phyloP scores from a whole-genome alignment of 2,888 invertebrate genomes.

The Platycnemis pennipes region DNA sequence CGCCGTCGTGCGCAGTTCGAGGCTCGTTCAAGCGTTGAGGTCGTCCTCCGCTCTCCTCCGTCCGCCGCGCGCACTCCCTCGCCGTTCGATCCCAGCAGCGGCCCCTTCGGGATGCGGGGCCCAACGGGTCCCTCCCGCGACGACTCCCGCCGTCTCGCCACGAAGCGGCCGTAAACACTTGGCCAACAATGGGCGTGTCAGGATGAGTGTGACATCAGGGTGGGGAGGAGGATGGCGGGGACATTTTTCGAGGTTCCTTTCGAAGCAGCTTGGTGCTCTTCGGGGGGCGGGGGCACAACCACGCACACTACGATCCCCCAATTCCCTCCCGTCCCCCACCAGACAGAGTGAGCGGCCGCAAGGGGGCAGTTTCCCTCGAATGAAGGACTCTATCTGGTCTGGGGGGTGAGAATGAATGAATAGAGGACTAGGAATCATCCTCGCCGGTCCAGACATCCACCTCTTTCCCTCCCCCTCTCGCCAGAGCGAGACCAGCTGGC shows the following conservation, averaged over 20 bases:
- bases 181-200: background rate
- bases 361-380: background rate
- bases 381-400: background rate
- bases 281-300: background rate
- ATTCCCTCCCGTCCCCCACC: background rate
- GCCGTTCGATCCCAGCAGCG: background rate
- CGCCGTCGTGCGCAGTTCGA: slow-evolving; percentile 37
- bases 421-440: slow-evolving; percentile 16
- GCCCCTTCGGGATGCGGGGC: background rate
- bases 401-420: background rate
- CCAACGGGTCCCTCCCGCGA: background rate
- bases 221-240: background rate
- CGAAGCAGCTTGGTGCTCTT: slow-evolving; percentile 13
- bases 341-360: background rate
- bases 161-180: slow-evolving; percentile 34
- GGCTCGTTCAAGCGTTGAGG: slow-evolving; percentile 42
- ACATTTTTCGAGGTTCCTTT: background rate
- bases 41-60: background rate
- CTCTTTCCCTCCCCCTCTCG: background rate
- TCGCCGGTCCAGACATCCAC: slow-evolving; percentile 33
- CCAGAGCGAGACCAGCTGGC: slow-evolving; percentile 26
- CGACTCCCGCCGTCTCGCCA: background rate
- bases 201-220: background rate
- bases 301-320: background rate
- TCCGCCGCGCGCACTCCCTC: background rate